These are phyloP conservation scores for Diadophis punctatus DNA, from an alignment of 2,113 vertebrate genomes.

Conservation along the genomic window DNA sequence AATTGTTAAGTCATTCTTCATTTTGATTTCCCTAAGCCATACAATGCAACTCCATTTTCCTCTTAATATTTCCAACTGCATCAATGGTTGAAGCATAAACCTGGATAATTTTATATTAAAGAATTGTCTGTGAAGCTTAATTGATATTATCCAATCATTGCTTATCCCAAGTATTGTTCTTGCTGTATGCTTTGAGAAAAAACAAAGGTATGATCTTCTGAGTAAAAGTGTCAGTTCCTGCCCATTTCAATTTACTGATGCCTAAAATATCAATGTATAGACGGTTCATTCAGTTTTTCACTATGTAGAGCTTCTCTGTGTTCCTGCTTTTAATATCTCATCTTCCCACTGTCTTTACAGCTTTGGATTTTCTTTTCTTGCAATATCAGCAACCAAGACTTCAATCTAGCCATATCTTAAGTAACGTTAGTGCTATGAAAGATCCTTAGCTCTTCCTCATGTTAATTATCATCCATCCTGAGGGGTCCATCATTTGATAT, in stretches of 20 bases:
- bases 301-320: neutral
- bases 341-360: neutral
- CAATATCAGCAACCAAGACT: neutral
- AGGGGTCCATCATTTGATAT: neutral
- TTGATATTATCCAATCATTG: neutral
- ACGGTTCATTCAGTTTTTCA: neutral
- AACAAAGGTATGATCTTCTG: neutral
- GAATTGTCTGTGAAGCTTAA: neutral
- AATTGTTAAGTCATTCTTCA: neutral
- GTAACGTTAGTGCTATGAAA: neutral
- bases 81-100: neutral
- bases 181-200: neutral
- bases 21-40: neutral
- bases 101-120: neutral
- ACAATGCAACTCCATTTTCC: neutral
- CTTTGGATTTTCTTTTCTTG: neutral
- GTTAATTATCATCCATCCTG: neutral
- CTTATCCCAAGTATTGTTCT: neutral
- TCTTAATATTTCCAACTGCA: neutral
- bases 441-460: neutral
- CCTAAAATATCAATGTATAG: neutral
- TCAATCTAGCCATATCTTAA: neutral
- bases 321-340: neutral
- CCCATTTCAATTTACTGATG: neutral
- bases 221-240: neutral